These are phyloP conservation scores for Cephus nigrinus DNA, from an alignment of 2,888 invertebrate genomes.

Conservation along the genomic window DNA sequence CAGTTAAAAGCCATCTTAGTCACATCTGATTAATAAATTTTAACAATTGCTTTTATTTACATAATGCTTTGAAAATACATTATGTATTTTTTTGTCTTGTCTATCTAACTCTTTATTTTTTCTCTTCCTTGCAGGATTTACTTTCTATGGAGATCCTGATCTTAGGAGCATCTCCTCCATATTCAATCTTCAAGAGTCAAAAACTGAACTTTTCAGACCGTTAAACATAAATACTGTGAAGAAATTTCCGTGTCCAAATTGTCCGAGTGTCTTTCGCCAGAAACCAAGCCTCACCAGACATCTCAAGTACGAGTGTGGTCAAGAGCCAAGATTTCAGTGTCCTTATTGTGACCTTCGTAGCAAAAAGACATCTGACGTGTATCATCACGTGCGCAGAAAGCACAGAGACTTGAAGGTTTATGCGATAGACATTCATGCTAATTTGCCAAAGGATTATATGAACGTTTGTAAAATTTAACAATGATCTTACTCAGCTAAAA, in stretches of 20 bases:
- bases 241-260: slow-evolving; percentile 41
- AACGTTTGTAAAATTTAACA: background rate
- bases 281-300: slow-evolving; percentile 54
- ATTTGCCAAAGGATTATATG: background rate
- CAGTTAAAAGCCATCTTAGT: too few relatives aligned
- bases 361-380: slow-evolving; percentile 43
- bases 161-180: too few relatives aligned
- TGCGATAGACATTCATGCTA: slow-evolving; percentile 38
- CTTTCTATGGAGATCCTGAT: too few relatives aligned
- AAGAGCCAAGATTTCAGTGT: slow-evolving; percentile 58
- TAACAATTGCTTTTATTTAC: too few relatives aligned
- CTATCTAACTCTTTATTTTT: background rate
- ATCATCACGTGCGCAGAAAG: slow-evolving; percentile 48
- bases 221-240: slow-evolving; percentile 14
- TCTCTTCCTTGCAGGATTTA: slow-evolving; percentile 18
- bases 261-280: slow-evolving; percentile 45
- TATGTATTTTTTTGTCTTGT: too few relatives aligned
- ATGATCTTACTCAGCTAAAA: background rate
- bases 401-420: slow-evolving; percentile 42
- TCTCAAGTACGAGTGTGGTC: slow-evolving; percentile 57
- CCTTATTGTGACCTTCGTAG: slow-evolving; percentile 42
- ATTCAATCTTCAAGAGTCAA: too few relatives aligned
- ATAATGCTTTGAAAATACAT: too few relatives aligned
- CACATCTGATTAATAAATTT: too few relatives aligned
- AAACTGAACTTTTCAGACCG: too few relatives aligned